Base-by-base conservation (phyloP, 2,113 vertebrate genomes). In the Oreotrochilus melanogaster region DNA sequence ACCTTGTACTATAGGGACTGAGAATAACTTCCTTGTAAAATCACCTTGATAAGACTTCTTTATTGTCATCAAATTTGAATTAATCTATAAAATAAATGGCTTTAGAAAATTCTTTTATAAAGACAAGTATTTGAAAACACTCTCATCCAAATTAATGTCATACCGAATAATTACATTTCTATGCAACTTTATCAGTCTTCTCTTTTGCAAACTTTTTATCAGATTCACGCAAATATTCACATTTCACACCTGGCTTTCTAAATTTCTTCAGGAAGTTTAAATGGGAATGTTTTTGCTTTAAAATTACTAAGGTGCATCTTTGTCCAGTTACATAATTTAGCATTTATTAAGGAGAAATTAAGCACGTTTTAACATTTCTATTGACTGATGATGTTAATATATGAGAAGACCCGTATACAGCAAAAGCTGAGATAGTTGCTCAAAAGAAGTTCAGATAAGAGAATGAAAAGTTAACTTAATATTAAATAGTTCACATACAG, bases 261-360 rank as follows among this genome's bases (percentile, higher is more conserved):
- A 88, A 81, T 12, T 65, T 80, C 42, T 39, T 28, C 9, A 57
- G 35, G 53, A 78, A 89, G 35, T 14, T 60, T 86, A 64, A 43
- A 79, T 58, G 14, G 69, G 81, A 67, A 18, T 86, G 11, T 70
- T 10, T 86, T 72, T 93, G 37, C 25, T 74, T 73, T 88, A 76
- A 78, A 84, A 86, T 85, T 76, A 78, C 45, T 35, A 88, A 74
- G 3, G 8, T 88, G 3, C 43, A 70, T 86, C 71, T 86, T 91
- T 66, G 12, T 48, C 65, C 45, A 78, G 2, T 16, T 60, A 88
- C 60, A 61, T 47, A 81, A 69, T 81, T 91, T 51, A 78, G 5
- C 3, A 28, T 86, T 89, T 91, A 89, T 89, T 86, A 89, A 83
- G 54, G 60, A 67, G 73, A 83, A 92, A 35, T 24, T 80, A 86